Percentiles rank a stretch among this genome's conserved stretches.
Conservation (phyloP, 2,113 vertebrate species). For the Cygnus atratus region DNA sequence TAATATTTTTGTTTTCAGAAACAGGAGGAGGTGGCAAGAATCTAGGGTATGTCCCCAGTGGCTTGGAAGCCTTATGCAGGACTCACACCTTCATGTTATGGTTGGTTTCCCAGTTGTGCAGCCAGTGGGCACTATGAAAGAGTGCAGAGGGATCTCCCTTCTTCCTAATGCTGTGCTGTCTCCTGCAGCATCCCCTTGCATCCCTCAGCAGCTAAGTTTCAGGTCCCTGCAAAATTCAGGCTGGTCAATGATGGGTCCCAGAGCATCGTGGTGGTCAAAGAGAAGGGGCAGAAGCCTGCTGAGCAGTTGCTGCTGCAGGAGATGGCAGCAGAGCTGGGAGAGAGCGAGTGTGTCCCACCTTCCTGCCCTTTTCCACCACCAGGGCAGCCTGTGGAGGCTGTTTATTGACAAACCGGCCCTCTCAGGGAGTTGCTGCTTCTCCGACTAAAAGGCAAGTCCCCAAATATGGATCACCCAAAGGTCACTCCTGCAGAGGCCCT, state of each 20-base stretch:
- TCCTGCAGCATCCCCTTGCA: not conserved
- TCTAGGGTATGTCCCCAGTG: not conserved
- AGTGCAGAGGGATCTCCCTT: not conserved
- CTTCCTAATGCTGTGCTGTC: not conserved
- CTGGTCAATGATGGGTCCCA: not conserved
- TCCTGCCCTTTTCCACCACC: not conserved
- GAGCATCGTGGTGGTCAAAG: not conserved
- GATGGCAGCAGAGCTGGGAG: not conserved
- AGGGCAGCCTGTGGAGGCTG: not conserved
- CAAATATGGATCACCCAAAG: slow-evolving; percentile 20
- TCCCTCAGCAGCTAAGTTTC: fast-evolving
- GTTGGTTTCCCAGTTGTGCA: not conserved
- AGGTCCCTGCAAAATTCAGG: not conserved
- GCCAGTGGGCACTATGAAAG: not conserved
- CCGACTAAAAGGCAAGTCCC: not conserved
- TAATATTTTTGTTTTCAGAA: not conserved
- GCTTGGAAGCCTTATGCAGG: not conserved
- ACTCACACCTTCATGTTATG: fast-evolving
- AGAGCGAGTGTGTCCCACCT: not conserved
- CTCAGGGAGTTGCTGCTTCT: not conserved
- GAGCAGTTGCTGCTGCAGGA: not conserved
- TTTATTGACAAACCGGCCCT: not conserved
- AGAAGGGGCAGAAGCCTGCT: not conserved
- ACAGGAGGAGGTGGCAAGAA: not conserved
- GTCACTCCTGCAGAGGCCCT: not conserved